Evolutionary conservation across 2,113 vertebrate genomes (phyloP).

Genomic region (Sminthopsis crassicaudata): DNA sequence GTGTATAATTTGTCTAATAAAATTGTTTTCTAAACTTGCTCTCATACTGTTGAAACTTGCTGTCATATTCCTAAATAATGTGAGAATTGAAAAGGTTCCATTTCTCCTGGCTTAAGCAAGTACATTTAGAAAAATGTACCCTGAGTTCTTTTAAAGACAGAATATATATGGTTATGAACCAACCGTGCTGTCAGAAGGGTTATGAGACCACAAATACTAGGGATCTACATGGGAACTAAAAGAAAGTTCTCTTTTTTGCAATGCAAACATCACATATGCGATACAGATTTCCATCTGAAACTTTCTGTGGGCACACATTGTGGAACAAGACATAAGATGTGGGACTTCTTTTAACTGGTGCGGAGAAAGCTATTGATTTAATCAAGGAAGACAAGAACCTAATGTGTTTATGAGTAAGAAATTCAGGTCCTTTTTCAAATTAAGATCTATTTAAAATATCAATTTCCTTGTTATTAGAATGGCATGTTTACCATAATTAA

Average conservation of each 20-base stretch:
- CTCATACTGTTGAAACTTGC: conserved; percentile 79
- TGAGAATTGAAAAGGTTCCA: conserved; percentile 50
- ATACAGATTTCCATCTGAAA: conserved; percentile 43
- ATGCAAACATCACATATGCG: conserved; percentile 40
- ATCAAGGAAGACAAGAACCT: conserved; percentile 27
- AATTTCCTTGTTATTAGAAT: conserved; percentile 31
- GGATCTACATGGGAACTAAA: not conserved
- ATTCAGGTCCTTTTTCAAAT: conserved; percentile 42
- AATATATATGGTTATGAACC: not conserved
- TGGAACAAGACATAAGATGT: not conserved
- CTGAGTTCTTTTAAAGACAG: conserved; percentile 40
- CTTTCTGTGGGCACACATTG: conserved; percentile 25
- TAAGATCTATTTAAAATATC: conserved; percentile 40
- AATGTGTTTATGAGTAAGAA: not conserved
- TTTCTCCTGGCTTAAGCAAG: conserved; percentile 34
- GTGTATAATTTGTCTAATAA: conserved; percentile 99
- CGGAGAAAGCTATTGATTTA: conserved; percentile 26
- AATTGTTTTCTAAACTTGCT: conserved; percentile 99
- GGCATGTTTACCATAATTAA: conserved; percentile 16
- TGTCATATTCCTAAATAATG: conserved; percentile 76
- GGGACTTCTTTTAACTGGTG: conserved; percentile 14
- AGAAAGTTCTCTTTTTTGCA: conserved; percentile 21
- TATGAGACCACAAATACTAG: conserved; percentile 2
- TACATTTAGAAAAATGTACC: conserved; percentile 44
- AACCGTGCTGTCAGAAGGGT: not conserved